phyloP scores from a whole-genome alignment of 2,113 vertebrate genomes.

The Phyllostomus hastatus region DNA sequence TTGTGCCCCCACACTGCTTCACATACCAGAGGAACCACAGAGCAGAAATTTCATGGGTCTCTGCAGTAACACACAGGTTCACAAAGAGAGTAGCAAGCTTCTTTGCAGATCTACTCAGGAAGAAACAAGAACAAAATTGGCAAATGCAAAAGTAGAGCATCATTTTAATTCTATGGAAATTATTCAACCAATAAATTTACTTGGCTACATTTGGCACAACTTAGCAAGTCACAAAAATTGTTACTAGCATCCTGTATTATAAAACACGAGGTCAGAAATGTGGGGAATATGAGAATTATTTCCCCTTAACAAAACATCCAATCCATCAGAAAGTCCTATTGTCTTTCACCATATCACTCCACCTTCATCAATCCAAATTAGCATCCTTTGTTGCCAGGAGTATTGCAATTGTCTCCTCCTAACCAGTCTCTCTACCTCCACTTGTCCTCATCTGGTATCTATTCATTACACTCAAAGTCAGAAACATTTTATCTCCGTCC shows the following conservation, averaged over 20 bases:
- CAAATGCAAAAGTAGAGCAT: neutral
- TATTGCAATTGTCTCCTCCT: neutral
- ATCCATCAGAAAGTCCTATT: neutral
- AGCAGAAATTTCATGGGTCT: slow-evolving; percentile 95
- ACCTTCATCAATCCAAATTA: neutral
- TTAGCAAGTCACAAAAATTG: neutral
- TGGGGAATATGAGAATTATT: neutral
- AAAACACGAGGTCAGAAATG: neutral
- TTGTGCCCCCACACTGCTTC: slow-evolving; percentile 94
- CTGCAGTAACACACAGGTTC: slow-evolving; percentile 94
- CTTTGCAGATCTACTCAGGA: slow-evolving; percentile 82
- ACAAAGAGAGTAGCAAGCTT: slow-evolving; percentile 92
- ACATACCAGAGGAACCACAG: slow-evolving; percentile 99
- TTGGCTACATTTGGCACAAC: neutral
- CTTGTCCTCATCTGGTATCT: neutral
- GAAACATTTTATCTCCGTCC: neutral
- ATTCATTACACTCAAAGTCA: neutral
- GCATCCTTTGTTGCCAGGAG: neutral
- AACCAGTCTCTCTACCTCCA: neutral
- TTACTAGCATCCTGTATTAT: neutral
- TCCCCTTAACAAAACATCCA: neutral
- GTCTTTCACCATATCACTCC: neutral
- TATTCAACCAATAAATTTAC: neutral
- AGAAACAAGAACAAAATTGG: neutral
- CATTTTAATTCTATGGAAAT: slow-evolving; percentile 10